These are phyloP conservation scores for Paramacrobiotus metropolitanus DNA, from an alignment of 1,140 invertebrate genomes.

Conservation along the genomic window DNA sequence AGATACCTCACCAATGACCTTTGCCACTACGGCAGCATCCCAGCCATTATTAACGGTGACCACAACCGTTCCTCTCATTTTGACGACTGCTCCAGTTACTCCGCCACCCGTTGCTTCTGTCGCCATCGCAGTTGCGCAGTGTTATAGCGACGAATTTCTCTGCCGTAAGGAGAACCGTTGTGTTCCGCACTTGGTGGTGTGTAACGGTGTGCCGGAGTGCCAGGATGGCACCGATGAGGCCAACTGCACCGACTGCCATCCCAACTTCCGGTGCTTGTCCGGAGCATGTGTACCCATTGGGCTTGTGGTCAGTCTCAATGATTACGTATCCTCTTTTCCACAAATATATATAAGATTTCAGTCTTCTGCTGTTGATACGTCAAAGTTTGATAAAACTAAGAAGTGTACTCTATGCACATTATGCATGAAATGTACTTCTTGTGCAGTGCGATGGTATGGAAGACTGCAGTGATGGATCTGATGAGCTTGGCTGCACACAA, in stretches of 20 bases:
- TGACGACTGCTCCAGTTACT: too few species aligned
- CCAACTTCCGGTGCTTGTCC: neutral
- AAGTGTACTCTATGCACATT: neutral
- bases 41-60: too few species aligned
- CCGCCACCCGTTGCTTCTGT: too few species aligned
- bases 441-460: neutral
- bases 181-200: neutral
- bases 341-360: too few species aligned
- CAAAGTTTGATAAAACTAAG: too few species aligned
- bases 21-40: too few species aligned
- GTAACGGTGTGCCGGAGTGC: neutral
- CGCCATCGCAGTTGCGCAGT: too few species aligned
- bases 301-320: neutral
- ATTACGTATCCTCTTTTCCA: too few species aligned
- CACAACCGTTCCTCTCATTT: too few species aligned
- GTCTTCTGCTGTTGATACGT: too few species aligned
- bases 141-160: neutral
- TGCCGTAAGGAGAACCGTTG: neutral
- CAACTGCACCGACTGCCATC: neutral
- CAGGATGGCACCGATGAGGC: neutral
- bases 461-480: neutral
- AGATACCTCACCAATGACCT: too few species aligned
- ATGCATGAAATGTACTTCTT: neutral
- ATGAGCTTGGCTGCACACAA: neutral
- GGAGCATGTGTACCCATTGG: neutral